phyloP scores from a whole-genome alignment of 2,888 invertebrate species.

The Volucella bombylans region DNA sequence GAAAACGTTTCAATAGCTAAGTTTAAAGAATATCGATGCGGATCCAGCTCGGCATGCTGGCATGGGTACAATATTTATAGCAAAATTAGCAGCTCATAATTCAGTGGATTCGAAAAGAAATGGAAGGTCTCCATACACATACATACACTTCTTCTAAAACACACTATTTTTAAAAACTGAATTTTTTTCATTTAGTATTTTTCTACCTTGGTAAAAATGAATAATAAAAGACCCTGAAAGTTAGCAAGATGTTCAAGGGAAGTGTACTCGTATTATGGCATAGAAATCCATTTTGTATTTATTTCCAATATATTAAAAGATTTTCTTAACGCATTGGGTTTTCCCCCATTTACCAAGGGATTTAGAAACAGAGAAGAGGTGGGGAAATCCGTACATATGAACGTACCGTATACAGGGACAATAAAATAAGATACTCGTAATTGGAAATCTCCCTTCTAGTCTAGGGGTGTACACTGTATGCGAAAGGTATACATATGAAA shows the following conservation, averaged over 20 bases:
- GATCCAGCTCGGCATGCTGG: too few species aligned
- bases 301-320: not conserved
- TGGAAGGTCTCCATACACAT: too few species aligned
- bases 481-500: not conserved
- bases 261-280: not conserved
- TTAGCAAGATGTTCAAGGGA: too few species aligned
- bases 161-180: too few species aligned
- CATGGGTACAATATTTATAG: too few species aligned
- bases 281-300: not conserved
- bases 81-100: too few species aligned
- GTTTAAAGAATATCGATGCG: too few species aligned
- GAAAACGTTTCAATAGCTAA: too few species aligned
- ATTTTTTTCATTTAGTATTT: too few species aligned
- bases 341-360: constrained; percentile 5
- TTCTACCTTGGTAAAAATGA: not conserved
- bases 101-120: too few species aligned
- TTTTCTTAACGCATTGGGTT: not conserved
- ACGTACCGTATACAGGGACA: constrained; percentile 1
- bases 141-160: too few species aligned
- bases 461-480: constrained; percentile 9
- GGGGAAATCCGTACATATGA: constrained; percentile 4
- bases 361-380: not conserved
- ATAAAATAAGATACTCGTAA: constrained; percentile 49
- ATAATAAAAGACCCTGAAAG: not conserved
- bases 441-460: constrained; percentile 42